phyloP scores from a whole-genome alignment of 2,888 invertebrate genomes.

The Spialia ferax region DNA sequence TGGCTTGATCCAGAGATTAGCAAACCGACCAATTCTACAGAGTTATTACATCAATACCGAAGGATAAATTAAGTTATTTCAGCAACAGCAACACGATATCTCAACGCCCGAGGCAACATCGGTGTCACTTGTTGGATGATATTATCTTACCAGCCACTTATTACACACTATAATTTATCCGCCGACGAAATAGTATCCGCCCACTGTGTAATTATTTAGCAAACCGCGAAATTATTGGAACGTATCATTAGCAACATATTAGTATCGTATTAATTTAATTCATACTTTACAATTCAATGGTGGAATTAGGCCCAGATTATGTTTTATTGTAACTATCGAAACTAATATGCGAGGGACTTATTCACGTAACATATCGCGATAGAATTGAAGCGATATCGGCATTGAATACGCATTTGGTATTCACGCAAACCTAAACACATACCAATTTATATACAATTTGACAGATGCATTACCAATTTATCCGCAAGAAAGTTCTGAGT shows the following conservation, averaged over 20 bases:
- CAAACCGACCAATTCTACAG: neutral
- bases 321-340: neutral
- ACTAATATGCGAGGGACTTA: neutral
- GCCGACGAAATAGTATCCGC: slow-evolving; percentile 5
- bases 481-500: neutral
- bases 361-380: neutral
- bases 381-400: no score
- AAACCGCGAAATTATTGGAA: slow-evolving; percentile 5
- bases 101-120: slow-evolving; percentile 25
- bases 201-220: slow-evolving; percentile 1
- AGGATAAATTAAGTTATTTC: neutral
- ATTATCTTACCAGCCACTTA: slow-evolving; percentile 20
- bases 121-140: slow-evolving; percentile 11
- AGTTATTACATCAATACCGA: neutral
- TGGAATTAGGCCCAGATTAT: neutral
- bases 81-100: slow-evolving; percentile 8
- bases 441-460: no score
- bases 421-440: no score
- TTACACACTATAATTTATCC: slow-evolving; percentile 10
- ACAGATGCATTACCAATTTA: neutral
- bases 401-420: no score
- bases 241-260: neutral
- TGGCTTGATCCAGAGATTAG: neutral
- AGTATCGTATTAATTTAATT: neutral
- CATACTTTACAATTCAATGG: neutral